Base-by-base conservation (phyloP, 92 coral and sea anemone genomes). In the Heteractis magnifica region DNA sequence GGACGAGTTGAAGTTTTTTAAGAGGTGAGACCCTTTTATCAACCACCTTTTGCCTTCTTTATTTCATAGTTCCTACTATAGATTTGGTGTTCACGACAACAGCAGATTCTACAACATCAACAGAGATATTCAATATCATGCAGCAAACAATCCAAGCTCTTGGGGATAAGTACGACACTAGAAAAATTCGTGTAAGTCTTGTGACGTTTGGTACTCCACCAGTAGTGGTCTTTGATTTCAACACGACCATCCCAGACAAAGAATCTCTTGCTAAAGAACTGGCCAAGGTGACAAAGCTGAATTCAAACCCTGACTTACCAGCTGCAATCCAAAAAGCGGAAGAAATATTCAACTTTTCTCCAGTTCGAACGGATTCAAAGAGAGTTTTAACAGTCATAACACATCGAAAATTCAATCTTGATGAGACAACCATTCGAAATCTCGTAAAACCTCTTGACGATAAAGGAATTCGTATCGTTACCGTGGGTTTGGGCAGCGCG, bases 201-300 rank as follows among this genome's bases (percentile, higher is more conserved):
- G 58, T 82, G n/a, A 55, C 70, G 8, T 72, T 72, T 73, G 86
- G 86, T 5, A 52, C 51, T 21, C 53, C 86, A 44, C 72, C 86
- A 3, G 56, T 44, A 12, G 59, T 55, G 56, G 79, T 72, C 19
- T 82, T 82, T 73, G 72, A 73, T 53, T 82, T 72, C 52, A 56
- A 55, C 9, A 72, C 79, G n/a, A 52, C 79, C 18, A 72, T 82
- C 56, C 86, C 86, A 49, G 86, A 82, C 76, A 72, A 82, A 44
- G 86, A 82, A 26, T 70, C 79, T 34, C 86, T 82, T 0, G 72
- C 79, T 26, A 82, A 82, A 73, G 86, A 82, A 73, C 80, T 82
- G 14, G 86, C 72, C n/a, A 82, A 82, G 75, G 72, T 82, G 8
- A 72, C 71, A 12, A 72, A 75, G 60, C 79, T 48, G 3, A 74